phyloP scores from a whole-genome alignment of 2,113 vertebrate genomes.

The Orycteropus afer region DNA sequence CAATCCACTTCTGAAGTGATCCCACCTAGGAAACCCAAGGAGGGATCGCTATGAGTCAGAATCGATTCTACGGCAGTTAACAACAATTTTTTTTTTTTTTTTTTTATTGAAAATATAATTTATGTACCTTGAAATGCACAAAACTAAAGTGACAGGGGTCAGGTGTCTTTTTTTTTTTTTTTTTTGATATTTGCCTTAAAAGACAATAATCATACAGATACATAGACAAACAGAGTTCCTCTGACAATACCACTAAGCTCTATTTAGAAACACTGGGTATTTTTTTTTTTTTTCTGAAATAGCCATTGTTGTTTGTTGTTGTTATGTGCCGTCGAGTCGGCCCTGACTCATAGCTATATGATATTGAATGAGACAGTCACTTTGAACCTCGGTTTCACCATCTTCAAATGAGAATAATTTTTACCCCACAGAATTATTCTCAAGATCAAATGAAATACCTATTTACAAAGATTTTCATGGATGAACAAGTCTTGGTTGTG shows the following conservation, averaged over 20 bases:
- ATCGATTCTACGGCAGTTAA: too few relatives aligned
- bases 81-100: too few relatives aligned
- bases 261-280: slow-evolving; percentile 38
- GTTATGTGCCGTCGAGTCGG: too few relatives aligned
- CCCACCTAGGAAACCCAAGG: too few relatives aligned
- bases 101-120: too few relatives aligned
- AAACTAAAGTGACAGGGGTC: too few relatives aligned
- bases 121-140: too few relatives aligned
- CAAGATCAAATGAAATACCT: slow-evolving; percentile 38
- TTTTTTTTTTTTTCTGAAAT: slow-evolving; percentile 50
- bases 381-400: not conserved
- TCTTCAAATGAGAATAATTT: slow-evolving; percentile 46
- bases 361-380: slow-evolving; percentile 29
- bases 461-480: not conserved
- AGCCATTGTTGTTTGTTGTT: too few relatives aligned
- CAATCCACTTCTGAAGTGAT: too few relatives aligned
- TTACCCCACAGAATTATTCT: slow-evolving; percentile 40
- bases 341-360: not conserved
- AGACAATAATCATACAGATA: not conserved
- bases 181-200: too few relatives aligned
- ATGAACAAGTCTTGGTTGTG: slow-evolving; percentile 19
- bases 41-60: too few relatives aligned
- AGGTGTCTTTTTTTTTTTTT: too few relatives aligned
- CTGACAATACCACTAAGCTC: slow-evolving; percentile 1
- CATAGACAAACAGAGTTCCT: not conserved